Base-by-base conservation (phyloP, 2,797 vertebrate genomes). In the Tokudaia muenninki region DNA sequence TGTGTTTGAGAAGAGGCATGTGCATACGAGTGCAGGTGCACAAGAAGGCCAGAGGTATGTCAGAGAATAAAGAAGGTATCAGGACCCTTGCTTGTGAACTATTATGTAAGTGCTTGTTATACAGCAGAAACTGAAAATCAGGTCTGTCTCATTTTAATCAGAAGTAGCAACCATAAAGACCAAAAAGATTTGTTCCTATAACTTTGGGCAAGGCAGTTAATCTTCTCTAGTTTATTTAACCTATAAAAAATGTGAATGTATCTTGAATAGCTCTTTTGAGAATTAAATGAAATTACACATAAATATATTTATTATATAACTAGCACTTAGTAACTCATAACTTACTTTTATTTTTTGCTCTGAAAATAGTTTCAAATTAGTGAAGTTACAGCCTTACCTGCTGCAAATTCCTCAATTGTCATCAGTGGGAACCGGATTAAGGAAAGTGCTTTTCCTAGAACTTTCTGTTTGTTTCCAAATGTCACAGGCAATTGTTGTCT, bases 381-480 rank as follows among this genome's bases (percentile, higher is more conserved):
- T 59, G 50, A 80, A 24, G 34, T 67, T 12, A 12, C 0, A 63
- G 24, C 1, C 96, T 98, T 97, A 99, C 99, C 99, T 94, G 99
- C 99, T 93, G 99, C 99, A 98, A 99, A 99, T 93, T 99, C 99
- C 96, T 99, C 99, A 88, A 99, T 98, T 16, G 99, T 99, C 99
- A 99, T 99, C 96, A 99, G 96, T 3, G 99, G 99, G 91, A 99
- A 99, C 14, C 99, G 99, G 92, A 99, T 99, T 97, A 99, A 98
- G 37, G 98, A 98, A 83, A 99, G 98, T 0, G 99, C 99, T 98
- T 99, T 99, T 81, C 99, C 99, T 75, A 99, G 98, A 88, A 99
- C 99, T 96, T 99, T 99, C 34, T 99, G 99, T 92, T 99, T 99
- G 97, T 99, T 99, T 96, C 94, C 98, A 0, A 98, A 98, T 3